These are phyloP conservation scores for Promerops cafer DNA, from an alignment of 2,113 vertebrate genomes.

Conservation along the genomic window DNA sequence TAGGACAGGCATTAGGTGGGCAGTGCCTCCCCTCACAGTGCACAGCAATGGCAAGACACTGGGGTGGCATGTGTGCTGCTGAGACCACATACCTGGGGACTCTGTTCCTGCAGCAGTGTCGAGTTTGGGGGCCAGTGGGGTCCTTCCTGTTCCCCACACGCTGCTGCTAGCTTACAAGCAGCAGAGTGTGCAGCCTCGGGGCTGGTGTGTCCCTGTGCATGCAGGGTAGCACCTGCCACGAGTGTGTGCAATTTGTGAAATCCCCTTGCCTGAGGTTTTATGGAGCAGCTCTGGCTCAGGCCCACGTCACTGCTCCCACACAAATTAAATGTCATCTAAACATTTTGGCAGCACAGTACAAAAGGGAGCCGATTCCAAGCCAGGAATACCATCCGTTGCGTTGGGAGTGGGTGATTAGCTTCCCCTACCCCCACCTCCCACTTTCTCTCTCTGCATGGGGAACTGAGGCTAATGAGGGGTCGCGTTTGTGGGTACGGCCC, in stretches of 20 bases:
- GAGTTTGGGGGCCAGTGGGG: background rate
- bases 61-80: rapidly evolving
- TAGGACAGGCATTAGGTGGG: background rate
- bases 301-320: conserved; percentile 24
- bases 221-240: background rate
- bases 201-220: background rate
- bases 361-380: background rate
- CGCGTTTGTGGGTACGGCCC: background rate
- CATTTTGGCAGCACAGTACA: background rate
- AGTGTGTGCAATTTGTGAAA: background rate
- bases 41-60: background rate
- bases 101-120: background rate
- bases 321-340: conserved; percentile 44
- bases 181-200: background rate
- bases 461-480: background rate
- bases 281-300: background rate
- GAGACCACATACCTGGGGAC: background rate
- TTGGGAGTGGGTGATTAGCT: background rate
- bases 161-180: background rate
- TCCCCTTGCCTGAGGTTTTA: background rate
- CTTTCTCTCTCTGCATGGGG: background rate
- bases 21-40: background rate
- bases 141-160: background rate
- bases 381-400: conserved; percentile 19
- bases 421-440: background rate